A percentile compares a stretch with the other conserved stretches of the same genome.
Conservation (phyloP, 23 tunicate genomes). For the Styela plicata region DNA sequence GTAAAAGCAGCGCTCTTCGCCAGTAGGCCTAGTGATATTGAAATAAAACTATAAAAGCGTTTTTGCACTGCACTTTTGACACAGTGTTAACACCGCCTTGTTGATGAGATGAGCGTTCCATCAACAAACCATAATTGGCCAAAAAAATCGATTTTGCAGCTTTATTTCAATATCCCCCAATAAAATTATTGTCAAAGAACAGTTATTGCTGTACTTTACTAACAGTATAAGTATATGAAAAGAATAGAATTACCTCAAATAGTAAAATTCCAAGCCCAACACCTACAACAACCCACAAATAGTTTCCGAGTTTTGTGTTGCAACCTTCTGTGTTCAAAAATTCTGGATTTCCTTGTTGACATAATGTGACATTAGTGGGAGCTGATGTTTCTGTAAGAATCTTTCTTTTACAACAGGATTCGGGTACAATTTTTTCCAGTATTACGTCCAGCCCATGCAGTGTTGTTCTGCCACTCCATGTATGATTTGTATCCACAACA, state of each 20-base stretch:
- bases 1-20: no score
- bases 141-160: no score
- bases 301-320: conserved; percentile 31
- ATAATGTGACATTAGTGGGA: not conserved
- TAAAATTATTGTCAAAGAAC: no score
- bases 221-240: not conserved
- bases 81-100: no score
- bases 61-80: no score
- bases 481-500: conserved; percentile 68
- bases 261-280: conserved; percentile 54
- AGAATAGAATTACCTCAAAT: conserved; percentile 74
- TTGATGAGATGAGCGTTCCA: no score
- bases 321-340: conserved; percentile 43
- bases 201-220: not conserved
- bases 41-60: no score
- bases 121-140: no score
- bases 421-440: not conserved
- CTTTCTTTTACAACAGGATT: conserved; percentile 2
- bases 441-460: not conserved
- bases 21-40: no score
- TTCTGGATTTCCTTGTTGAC: conserved; percentile 1
- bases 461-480: not conserved
- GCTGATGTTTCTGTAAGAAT: not conserved
- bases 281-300: conserved; percentile 75
- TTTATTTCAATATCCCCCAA: no score